phyloP scores from a whole-genome alignment of 1,140 invertebrate species.

The Steinernema feltiae region DNA sequence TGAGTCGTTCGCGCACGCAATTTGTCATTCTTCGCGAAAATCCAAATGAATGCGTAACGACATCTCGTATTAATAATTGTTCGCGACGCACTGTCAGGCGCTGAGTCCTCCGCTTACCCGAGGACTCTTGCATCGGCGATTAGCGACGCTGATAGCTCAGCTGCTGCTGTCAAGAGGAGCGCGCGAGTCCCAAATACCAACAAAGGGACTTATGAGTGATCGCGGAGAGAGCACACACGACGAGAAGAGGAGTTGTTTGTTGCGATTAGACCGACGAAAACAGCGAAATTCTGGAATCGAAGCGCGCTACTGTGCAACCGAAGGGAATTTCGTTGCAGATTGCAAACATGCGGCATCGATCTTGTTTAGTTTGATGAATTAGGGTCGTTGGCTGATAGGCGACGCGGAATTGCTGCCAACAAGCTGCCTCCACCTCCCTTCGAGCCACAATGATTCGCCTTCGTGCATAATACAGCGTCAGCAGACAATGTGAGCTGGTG shows the following conservation, averaged over 20 bases:
- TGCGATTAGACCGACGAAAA: neutral
- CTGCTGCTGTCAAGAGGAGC: neutral
- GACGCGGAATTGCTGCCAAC: too few relatives aligned
- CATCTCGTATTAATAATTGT: too few relatives aligned
- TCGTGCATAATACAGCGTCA: too few relatives aligned
- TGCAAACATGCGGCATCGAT: neutral
- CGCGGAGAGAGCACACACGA: neutral
- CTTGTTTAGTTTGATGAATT: too few relatives aligned
- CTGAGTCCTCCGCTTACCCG: neutral
- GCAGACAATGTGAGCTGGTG: too few relatives aligned
- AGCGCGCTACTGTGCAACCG: neutral
- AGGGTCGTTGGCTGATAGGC: too few relatives aligned
- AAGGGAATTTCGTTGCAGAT: neutral
- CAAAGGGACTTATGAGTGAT: neutral
- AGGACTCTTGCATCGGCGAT: neutral
- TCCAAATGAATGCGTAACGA: too few relatives aligned
- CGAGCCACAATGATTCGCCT: too few relatives aligned
- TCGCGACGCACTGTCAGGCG: neutral
- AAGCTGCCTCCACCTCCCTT: too few relatives aligned
- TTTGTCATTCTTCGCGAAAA: too few relatives aligned
- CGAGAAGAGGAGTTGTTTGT: neutral
- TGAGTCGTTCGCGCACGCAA: too few relatives aligned
- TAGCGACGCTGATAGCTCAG: too few relatives aligned
- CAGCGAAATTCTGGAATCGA: neutral
- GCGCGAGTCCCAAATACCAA: neutral